Base-by-base conservation (phyloP, 2,113 vertebrate genomes). In the Meriones unguiculatus region DNA sequence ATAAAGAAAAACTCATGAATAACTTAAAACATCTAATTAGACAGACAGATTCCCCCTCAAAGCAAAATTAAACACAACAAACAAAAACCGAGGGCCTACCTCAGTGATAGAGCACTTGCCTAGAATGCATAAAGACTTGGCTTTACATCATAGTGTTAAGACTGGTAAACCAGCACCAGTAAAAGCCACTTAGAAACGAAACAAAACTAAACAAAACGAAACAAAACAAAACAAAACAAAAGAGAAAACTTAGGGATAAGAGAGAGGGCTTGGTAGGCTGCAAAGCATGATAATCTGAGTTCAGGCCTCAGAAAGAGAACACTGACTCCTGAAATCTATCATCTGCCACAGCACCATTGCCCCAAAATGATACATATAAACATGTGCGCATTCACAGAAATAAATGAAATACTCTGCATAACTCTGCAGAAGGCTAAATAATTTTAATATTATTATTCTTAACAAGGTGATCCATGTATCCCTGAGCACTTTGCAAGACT, bases 401-500 rank as follows among this genome's bases (percentile, higher is more conserved):
- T 20, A 32, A 67, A 22, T 6, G 8, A 46, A 87, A 92, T 87
- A 62, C 54, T 95, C 18, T 28, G 35, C 24, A n/a, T 41, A 80
- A 8, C 11, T 64, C 5, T 65, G 11, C 13, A 38, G 62, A 89
- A 50, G 7, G 1, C 12, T 80, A 92, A 87, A 78, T 11, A 86
- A 89, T 94, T 25, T 73, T 59, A 59, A 64, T 38, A 28, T 50
- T 75, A 3, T 82, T 97, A 38, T 4, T 93, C 46, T 86, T 90
- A 92, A 70, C 17, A 95, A 95, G 17, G 54, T 75, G 90, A 92
- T 89, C 67, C 64, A 5, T 54, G 1, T 41, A 90, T 84, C 22
- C 25, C 4, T 92, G 25, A 93, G 76, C 80, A 93, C 80, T 97
- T 95, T 92, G 2, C 64, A 93, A 89, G 41, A 25, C 52, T 95